A percentile compares a stretch with the other conserved stretches of the same genome.
phyloP scores from a whole-genome alignment of 2,113 vertebrate species.

The Ciconia boyciana region DNA sequence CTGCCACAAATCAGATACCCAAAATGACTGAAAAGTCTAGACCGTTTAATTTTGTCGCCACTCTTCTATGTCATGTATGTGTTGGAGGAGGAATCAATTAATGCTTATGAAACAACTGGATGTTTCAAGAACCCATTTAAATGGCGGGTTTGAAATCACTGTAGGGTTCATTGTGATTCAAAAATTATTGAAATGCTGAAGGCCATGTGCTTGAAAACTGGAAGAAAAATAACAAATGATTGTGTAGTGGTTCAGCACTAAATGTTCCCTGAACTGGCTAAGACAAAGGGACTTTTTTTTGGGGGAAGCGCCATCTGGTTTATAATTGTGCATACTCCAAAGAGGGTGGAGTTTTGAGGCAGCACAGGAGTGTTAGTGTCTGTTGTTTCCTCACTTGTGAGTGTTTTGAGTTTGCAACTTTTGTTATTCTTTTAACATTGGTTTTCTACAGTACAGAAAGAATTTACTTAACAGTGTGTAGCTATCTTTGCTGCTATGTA shows the following conservation, averaged over 20 bases:
- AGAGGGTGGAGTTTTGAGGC: slow-evolving; percentile 21
- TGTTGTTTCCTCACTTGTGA: not conserved
- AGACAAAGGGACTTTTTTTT: slow-evolving; percentile 17
- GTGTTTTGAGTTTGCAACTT: not conserved
- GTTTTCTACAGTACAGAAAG: not conserved
- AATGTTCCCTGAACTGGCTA: slow-evolving; percentile 17
- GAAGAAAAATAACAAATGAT: slow-evolving; percentile 49
- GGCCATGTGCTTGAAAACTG: slow-evolving; percentile 4
- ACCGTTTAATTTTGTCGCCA: not conserved
- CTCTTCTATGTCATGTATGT: not conserved
- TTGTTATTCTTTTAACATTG: not conserved
- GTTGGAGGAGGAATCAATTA: slow-evolving; percentile 57
- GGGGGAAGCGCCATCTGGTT: not conserved
- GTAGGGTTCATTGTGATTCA: slow-evolving; percentile 43
- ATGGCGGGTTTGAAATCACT: slow-evolving; percentile 42
- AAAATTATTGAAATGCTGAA: slow-evolving; percentile 52
- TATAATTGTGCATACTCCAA: not conserved
- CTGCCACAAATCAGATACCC: not conserved
- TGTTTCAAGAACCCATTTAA: slow-evolving; percentile 32
- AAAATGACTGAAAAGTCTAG: not conserved
- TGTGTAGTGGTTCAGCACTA: slow-evolving; percentile 34
- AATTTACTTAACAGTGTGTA: not conserved
- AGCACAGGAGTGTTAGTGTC: not conserved
- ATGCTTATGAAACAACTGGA: slow-evolving; percentile 26
- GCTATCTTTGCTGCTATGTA: not conserved